Conservation (phyloP, 1,140 invertebrate genomes). For the Drosophila rhopaloa region DNA sequence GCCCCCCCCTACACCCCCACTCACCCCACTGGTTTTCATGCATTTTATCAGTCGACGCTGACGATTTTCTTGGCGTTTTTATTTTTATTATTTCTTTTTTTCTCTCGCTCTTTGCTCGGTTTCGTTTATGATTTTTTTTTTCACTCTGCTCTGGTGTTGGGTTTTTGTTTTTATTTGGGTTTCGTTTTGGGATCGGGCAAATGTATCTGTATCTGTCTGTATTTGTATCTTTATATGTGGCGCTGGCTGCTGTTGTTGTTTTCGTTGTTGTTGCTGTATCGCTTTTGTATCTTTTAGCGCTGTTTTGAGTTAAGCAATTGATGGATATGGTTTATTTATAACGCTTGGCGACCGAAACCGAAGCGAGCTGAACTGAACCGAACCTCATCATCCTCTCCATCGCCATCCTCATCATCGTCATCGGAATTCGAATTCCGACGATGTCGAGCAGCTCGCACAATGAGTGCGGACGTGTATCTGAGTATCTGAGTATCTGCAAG, state of each 20-base stretch:
- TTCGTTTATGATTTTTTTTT: conserved; percentile 49
- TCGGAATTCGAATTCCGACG: conserved; percentile 43
- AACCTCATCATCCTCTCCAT: conserved; percentile 27
- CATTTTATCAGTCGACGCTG: conserved; percentile 75
- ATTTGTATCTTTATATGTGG: conserved; percentile 65
- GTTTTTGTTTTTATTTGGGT: conserved; percentile 77
- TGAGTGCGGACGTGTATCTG: conserved; percentile 54
- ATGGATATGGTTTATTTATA: conserved; percentile 84
- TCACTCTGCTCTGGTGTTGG: conserved; percentile 32
- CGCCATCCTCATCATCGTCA: conserved; percentile 27
- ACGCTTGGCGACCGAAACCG: conserved; percentile 78
- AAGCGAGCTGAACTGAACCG: conserved; percentile 29
- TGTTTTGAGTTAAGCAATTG: conserved; percentile 83
- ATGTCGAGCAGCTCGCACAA: conserved; percentile 32
- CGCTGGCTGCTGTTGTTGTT: conserved; percentile 26
- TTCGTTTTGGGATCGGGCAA: conserved; percentile 59
- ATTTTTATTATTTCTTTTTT: conserved; percentile 50
- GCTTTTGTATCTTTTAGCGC: conserved; percentile 81
- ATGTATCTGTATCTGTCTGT: conserved; percentile 64
- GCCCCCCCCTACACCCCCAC: neutral
- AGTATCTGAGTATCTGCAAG: conserved; percentile 76
- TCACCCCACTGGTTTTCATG: conserved; percentile 52
- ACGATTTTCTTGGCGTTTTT: conserved; percentile 73
- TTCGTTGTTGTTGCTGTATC: conserved; percentile 52
- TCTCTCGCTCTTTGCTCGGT: conserved; percentile 38